Percentiles rank a stretch among this genome's conserved stretches.
phyloP scores from a whole-genome alignment of 1,140 invertebrate species.

The Pissodes strobi region DNA sequence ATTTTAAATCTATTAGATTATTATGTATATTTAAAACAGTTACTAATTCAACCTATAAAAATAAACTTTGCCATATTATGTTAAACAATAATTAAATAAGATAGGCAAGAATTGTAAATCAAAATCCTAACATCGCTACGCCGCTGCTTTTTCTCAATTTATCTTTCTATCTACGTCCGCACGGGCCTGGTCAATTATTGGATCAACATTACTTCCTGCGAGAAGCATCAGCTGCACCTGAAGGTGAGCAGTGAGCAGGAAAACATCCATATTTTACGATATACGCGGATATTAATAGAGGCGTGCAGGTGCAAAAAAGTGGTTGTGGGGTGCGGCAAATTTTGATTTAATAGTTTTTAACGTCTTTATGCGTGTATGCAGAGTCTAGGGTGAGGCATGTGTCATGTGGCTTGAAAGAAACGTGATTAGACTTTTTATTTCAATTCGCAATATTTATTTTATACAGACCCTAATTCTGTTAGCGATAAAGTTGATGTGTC shows the following conservation, averaged over 20 bases:
- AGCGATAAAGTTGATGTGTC: too few species aligned
- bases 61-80: too few species aligned
- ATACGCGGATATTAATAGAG: slow-evolving; percentile 1
- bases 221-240: not conserved
- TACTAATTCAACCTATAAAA: too few species aligned
- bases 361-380: not conserved
- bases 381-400: not conserved
- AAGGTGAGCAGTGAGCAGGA: not conserved
- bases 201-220: not conserved
- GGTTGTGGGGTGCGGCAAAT: not conserved
- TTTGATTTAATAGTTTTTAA: not conserved
- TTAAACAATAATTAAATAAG: too few species aligned
- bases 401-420: too few species aligned
- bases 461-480: too few species aligned
- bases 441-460: too few species aligned
- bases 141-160: not conserved
- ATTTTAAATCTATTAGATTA: too few species aligned
- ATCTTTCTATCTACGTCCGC: not conserved
- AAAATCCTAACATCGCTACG: too few species aligned
- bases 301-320: not conserved
- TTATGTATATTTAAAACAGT: too few species aligned
- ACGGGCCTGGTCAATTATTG: not conserved
- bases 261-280: not conserved
- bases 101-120: too few species aligned
- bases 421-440: too few species aligned